These are phyloP conservation scores for Drosophila kokeensis DNA, from an alignment of 2,888 invertebrate genomes.

Conservation along the genomic window DNA sequence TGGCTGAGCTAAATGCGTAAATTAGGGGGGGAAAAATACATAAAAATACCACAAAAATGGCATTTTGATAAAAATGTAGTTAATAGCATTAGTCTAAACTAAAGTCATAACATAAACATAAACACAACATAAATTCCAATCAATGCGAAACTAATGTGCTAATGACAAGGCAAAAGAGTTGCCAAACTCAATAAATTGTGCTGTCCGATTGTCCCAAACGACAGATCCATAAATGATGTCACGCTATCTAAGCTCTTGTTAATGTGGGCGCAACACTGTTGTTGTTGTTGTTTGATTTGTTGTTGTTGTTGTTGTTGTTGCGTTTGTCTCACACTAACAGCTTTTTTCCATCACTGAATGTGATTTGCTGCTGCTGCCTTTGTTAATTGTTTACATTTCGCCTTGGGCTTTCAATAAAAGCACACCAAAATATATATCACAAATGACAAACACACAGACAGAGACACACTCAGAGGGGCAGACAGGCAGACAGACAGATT, in stretches of 20 bases:
- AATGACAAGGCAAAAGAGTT: conserved; percentile 63
- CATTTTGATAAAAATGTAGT: conserved; percentile 16
- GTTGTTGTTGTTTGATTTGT: conserved; percentile 9
- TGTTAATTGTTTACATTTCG: conserved; percentile 72
- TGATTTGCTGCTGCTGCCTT: conserved; percentile 46
- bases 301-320: conserved; percentile 16
- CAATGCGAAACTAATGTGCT: conserved; percentile 71
- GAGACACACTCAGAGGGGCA: neutral
- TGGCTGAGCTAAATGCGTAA: conserved; percentile 45
- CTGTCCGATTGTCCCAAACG: conserved; percentile 7
- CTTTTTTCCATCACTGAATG: conserved; percentile 59
- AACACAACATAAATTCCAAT: conserved; percentile 79
- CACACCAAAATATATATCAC: conserved; percentile 64
- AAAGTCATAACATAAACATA: conserved; percentile 65
- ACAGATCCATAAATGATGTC: conserved; percentile 65
- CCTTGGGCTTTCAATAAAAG: conserved; percentile 71
- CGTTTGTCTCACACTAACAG: conserved; percentile 57
- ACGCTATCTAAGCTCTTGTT: conserved; percentile 58
- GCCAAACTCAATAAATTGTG: conserved; percentile 58
- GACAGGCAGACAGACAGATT: conserved; percentile 14
- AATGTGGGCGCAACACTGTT: conserved; percentile 62
- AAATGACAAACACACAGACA: conserved; percentile 58
- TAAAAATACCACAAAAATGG: conserved; percentile 1
- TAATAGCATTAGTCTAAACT: conserved; percentile 67
- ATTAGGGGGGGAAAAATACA: conserved; percentile 15